Conservation (phyloP, 2,888 invertebrate genomes). For the Allygus modestus region DNA sequence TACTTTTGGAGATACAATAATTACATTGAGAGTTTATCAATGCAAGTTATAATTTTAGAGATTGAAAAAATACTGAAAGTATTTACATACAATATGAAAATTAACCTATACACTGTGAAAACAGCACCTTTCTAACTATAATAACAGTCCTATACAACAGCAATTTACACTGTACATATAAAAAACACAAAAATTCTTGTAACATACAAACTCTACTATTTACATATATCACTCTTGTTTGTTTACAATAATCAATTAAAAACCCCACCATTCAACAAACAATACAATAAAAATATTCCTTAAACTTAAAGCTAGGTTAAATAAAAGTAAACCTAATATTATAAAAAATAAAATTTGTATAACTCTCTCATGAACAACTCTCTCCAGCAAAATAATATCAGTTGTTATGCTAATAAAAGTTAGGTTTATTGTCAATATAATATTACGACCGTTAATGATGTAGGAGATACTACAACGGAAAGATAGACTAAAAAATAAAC, state of each 20-base stretch:
- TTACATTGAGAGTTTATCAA: too few species aligned
- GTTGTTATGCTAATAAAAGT: neutral
- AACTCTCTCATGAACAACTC: neutral
- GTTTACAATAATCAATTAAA: neutral
- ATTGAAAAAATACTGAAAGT: constrained; percentile 13
- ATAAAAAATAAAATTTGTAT: constrained; percentile 42
- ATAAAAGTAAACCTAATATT: neutral
- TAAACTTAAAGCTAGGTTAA: neutral
- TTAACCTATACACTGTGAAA: constrained; percentile 29
- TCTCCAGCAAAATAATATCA: constrained; percentile 20
- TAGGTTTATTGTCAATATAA: constrained; percentile 40
- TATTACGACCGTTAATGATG: neutral
- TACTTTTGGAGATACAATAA: too few species aligned
- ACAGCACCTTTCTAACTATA: constrained; percentile 46
- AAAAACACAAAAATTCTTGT: neutral
- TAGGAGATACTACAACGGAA: neutral
- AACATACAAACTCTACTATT: constrained; percentile 14
- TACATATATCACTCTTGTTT: constrained; percentile 33
- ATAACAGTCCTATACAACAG: constrained; percentile 46
- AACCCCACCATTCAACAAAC: neutral
- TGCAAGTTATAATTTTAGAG: too few species aligned
- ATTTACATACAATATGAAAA: constrained; percentile 32
- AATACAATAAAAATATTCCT: neutral
- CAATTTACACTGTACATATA: constrained; percentile 45
- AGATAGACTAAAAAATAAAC: neutral